These are phyloP conservation scores for Haemorhous mexicanus DNA, from an alignment of 2,113 vertebrate species.

Conservation along the genomic window DNA sequence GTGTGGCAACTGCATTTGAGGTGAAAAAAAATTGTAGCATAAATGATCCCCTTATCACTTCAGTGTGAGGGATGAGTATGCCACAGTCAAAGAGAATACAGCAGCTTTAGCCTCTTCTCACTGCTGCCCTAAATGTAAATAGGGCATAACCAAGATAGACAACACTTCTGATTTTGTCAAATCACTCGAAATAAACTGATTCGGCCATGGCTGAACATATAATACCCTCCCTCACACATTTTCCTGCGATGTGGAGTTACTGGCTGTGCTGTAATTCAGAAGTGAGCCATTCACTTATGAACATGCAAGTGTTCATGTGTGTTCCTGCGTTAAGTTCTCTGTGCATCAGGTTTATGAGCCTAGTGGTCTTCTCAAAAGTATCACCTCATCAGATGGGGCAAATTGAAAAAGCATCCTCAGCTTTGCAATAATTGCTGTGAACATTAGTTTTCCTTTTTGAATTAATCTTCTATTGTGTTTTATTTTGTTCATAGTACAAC, in stretches of 20 bases:
- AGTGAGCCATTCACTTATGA: background rate
- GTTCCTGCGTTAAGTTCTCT: constrained; percentile 52
- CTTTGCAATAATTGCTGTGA: constrained; percentile 51
- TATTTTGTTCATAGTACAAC: constrained; percentile 65
- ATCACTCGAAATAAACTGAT: constrained; percentile 58
- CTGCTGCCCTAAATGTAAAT: background rate
- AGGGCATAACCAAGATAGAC: background rate
- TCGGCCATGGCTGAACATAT: constrained; percentile 30
- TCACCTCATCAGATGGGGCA: constrained; percentile 60
- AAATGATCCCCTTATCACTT: background rate
- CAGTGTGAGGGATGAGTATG: background rate
- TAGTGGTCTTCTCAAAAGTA: constrained; percentile 66
- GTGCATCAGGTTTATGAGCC: constrained; percentile 53
- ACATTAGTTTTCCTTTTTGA: constrained; percentile 59
- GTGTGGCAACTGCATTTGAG: background rate
- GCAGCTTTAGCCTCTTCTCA: background rate
- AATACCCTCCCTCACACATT: background rate
- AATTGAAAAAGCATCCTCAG: constrained; percentile 62
- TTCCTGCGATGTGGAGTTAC: constrained; percentile 53
- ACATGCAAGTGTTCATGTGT: constrained; percentile 35
- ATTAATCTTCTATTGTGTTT: constrained; percentile 60
- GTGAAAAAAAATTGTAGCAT: background rate
- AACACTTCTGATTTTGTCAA: constrained; percentile 4
- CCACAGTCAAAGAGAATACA: background rate
- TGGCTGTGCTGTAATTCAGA: constrained; percentile 63